A percentile compares a stretch with the other conserved stretches of the same genome.
These are phyloP conservation scores for Acrocephalus scirpaceus DNA, from an alignment of 2,797 vertebrate species.

Conservation along the genomic window DNA sequence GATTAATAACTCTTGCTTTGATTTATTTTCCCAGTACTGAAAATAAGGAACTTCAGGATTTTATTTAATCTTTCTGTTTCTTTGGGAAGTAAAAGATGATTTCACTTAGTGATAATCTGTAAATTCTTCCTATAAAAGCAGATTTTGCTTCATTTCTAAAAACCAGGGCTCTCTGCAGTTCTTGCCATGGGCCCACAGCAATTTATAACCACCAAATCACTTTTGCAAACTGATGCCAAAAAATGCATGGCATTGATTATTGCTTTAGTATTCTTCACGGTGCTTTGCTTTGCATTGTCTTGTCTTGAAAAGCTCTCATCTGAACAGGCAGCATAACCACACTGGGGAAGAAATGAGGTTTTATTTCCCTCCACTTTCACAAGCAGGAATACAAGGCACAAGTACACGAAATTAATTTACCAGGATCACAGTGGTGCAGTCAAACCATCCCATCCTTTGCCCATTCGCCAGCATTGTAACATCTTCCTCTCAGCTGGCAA, in stretches of 20 bases:
- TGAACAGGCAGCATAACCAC: neutral
- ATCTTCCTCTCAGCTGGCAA: neutral
- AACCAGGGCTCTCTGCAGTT: neutral
- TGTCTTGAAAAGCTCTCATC: neutral
- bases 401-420: neutral
- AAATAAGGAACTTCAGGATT: neutral
- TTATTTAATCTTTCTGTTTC: neutral
- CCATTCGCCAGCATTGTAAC: neutral
- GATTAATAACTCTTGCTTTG: neutral
- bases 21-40: neutral
- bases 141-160: neutral
- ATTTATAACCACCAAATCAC: neutral
- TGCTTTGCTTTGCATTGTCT: neutral
- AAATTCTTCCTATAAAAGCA: neutral
- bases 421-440: neutral
- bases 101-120: neutral
- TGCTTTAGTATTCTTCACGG: neutral
- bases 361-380: neutral
- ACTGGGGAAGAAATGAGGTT: neutral
- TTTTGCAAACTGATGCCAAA: neutral
- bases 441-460: neutral
- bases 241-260: neutral
- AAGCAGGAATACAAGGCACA: neutral
- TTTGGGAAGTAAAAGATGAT: neutral
- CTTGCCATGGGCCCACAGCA: neutral